A percentile compares a stretch with the other conserved stretches of the same genome.
These are phyloP conservation scores for Orchesella cincta DNA, from an alignment of 1,140 invertebrate genomes.

Conservation along the genomic window DNA sequence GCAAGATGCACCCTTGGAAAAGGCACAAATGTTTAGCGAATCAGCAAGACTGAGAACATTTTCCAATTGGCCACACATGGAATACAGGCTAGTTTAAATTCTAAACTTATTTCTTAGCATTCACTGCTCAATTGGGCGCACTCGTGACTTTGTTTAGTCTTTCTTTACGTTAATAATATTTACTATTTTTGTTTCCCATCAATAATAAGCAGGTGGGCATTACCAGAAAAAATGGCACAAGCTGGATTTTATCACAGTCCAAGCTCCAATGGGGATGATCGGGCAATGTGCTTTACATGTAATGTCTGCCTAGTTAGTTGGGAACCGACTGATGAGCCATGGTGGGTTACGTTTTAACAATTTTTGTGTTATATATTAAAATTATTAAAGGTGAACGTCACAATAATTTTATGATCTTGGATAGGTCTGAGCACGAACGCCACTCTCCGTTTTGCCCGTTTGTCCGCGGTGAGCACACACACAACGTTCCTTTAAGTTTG, in stretches of 20 bases:
- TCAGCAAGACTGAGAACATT: slow-evolving; percentile 85
- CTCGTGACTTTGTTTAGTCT: slow-evolving; percentile 7
- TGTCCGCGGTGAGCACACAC: slow-evolving; percentile 89
- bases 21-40: slow-evolving; percentile 85
- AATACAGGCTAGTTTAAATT: slow-evolving; percentile 92
- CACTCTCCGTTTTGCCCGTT: slow-evolving; percentile 91
- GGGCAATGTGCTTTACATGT: slow-evolving; percentile 93
- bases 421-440: slow-evolving; percentile 87
- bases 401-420: no score
- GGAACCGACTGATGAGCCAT: slow-evolving; percentile 94
- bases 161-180: neutral
- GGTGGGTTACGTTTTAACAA: slow-evolving; percentile 53
- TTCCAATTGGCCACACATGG: slow-evolving; percentile 92
- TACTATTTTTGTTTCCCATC: slow-evolving; percentile 26
- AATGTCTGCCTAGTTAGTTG: slow-evolving; percentile 90
- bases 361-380: slow-evolving; percentile 32
- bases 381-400: no score
- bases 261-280: slow-evolving; percentile 81
- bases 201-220: slow-evolving; percentile 74
- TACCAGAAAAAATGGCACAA: slow-evolving; percentile 92
- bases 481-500: slow-evolving; percentile 89
- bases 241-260: slow-evolving; percentile 94
- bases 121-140: no score
- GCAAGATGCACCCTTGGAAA: slow-evolving; percentile 59
- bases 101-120: neutral